Evolutionary conservation across 2,797 vertebrate species (phyloP).

Genomic region (Antrozous pallidus): DNA sequence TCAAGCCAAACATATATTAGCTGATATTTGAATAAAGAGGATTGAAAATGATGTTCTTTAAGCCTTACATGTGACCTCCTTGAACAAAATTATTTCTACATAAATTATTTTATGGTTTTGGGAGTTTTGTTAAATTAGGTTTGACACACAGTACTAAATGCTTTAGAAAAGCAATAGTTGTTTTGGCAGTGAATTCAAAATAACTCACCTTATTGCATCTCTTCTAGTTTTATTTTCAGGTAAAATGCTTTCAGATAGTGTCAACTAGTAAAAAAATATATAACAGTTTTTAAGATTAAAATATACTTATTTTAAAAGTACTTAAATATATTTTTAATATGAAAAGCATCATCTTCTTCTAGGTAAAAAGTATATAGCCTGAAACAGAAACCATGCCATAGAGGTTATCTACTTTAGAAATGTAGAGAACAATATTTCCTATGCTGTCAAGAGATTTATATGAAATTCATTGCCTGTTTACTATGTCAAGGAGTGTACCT

Average conservation of each 20-base stretch:
- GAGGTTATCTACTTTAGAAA: slow-evolving; percentile 18
- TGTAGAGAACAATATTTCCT: slow-evolving; percentile 23
- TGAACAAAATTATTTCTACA: slow-evolving; percentile 25
- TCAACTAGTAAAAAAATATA: background rate
- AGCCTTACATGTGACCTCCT: slow-evolving; percentile 11
- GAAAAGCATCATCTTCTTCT: slow-evolving; percentile 40
- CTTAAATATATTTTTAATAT: slow-evolving; percentile 58
- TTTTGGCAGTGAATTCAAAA: background rate
- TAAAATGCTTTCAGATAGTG: slow-evolving; percentile 10
- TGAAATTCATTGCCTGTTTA: background rate
- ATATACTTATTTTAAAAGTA: slow-evolving; percentile 46
- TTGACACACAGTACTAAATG: background rate
- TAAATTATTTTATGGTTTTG: slow-evolving; percentile 4
- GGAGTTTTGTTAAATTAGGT: slow-evolving; percentile 13
- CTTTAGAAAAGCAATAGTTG: background rate
- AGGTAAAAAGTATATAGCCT: slow-evolving; percentile 28
- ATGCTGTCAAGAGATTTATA: background rate
- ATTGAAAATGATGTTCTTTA: slow-evolving; percentile 73
- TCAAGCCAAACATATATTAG: slow-evolving; percentile 66
- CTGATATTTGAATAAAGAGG: slow-evolving; percentile 66
- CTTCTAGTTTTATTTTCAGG: background rate
- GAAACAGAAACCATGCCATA: slow-evolving; percentile 47
- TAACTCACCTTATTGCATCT: background rate
- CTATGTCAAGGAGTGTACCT: background rate
- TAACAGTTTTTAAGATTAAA: slow-evolving; percentile 42